phyloP scores from a whole-genome alignment of 2,113 vertebrate genomes.

The Neodontobutis hainanensis region DNA sequence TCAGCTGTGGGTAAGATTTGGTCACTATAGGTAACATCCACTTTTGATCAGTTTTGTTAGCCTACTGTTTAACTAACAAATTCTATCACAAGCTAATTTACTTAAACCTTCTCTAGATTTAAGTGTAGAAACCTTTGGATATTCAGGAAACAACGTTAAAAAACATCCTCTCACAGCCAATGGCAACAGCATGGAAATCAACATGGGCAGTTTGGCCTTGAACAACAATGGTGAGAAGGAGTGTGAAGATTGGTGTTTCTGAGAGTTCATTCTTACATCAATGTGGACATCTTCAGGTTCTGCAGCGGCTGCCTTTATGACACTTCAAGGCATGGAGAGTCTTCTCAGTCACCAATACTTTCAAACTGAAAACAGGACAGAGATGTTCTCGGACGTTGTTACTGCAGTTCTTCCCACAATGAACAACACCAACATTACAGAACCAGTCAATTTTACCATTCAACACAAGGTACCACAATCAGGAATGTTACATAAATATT shows the following conservation, averaged over 20 bases:
- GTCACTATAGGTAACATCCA: neutral
- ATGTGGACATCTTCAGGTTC: conserved; percentile 44
- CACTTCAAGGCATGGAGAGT: conserved; percentile 58
- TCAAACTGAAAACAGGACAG: conserved; percentile 48
- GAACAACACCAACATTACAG: conserved; percentile 57
- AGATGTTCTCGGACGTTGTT: conserved; percentile 66
- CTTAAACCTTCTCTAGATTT: conserved; percentile 48
- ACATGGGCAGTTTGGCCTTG: conserved; percentile 46
- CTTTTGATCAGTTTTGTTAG: neutral
- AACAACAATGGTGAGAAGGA: conserved; percentile 56
- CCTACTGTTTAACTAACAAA: too few species aligned
- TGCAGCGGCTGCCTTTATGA: conserved; percentile 60
- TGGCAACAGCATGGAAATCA: conserved; percentile 54
- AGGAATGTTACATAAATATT: neutral
- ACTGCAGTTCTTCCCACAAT: conserved; percentile 54
- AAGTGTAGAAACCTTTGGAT: conserved; percentile 30
- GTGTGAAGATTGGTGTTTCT: neutral
- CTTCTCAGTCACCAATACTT: conserved; percentile 65
- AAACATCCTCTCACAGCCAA: conserved; percentile 30
- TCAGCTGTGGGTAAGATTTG: conserved; percentile 51
- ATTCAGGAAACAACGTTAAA: neutral
- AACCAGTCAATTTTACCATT: conserved; percentile 74
- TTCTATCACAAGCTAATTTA: neutral
- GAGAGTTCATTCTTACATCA: neutral
- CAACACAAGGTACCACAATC: conserved; percentile 54